Evolutionary conservation across 2,797 vertebrate genomes (phyloP), one percentile per base, ranked within the genome.

Genomic region (Euthynnus affinis): DNA sequence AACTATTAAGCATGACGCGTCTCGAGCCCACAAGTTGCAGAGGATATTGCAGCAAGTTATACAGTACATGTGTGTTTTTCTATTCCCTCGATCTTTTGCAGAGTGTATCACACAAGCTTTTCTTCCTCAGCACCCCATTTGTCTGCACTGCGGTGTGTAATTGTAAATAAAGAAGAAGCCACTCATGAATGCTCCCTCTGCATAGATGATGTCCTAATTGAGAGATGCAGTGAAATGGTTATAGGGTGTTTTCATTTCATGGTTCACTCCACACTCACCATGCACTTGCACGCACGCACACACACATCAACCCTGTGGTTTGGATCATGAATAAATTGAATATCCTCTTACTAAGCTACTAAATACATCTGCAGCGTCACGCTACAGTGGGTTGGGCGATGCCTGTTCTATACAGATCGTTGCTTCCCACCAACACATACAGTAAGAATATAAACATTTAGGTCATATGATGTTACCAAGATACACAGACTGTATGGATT

Each of bases 251-350:
- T 94, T 92, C 90, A 93, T 92, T 90, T 93, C 91, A 93, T 91
- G 93, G 88, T 90, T 92, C 85, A 90, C 71, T 90, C 83, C 87
- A 92, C 91, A 90, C 81, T 85, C 87, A 72, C 87, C 71, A 82
- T 70, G 82, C 84, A 7, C 88, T 57, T 65, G 64, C 80, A 82
- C 83, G 83, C 85, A 32, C 59, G 68, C 81, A 74, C 63, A 78
- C 49, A 79, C 73, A 83, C 86, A 86, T 49, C 69, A 68, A 62
- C 76, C 57, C 80, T 89, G 88, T 90, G 92, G 92, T 89, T 87
- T 89, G 84, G 83, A 90, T 93, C 92, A 93, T 94, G 89, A 94
- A 94, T 94, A 94, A 94, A 93, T 91, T 90, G 92, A 93, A 94
- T 93, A 89, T 92, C 84, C 81, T 90, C 86, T 88, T 85, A 82